Evolutionary conservation across 2,888 invertebrate genomes (phyloP), one percentile per base, ranked within the genome.

Genomic region (Drosophila kambysellisi): DNA sequence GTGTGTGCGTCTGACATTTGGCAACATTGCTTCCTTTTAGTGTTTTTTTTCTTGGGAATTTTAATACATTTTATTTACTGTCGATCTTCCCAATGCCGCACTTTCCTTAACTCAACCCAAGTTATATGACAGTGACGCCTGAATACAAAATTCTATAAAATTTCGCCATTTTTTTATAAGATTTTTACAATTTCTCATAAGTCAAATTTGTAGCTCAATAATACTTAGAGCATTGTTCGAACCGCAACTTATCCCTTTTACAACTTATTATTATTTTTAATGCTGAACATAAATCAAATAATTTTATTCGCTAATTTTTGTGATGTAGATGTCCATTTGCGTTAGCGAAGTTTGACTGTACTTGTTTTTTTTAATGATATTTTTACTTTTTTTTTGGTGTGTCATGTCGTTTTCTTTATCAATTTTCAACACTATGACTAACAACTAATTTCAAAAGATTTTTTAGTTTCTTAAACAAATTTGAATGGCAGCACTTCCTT

Each of bases 371-470:
- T 57, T 63, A 32, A 74, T 71, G 78, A 70, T 53, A 63, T 63
- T 71, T 82, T 64, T 73, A 66, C 67, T 73, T 60, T 61, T 69
- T 69, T 77, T 75, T 67, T 41, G 66, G 63, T 32, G 60, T 71
- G 62, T 51, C 17, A 29, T 51, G 65, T 52, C 59, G 57, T 70
- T 70, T 51, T 33, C 52, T 66, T 71, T 70, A 79, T 85, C 70
- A 76, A 79, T 53, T 71, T 83, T 69, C 63, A 50, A 57, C 32
- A 63, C 62, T 39, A 48, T 69, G 66, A 79, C 70, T 79, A 82
- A 63, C 79, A 79, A 15, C 7, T 58, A 43, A 53, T 66, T 64
- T 65, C 30, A 20, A 37, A 29, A 12, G 9, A 2, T 11, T 50
- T 51, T 29, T 35, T 30, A 37, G 33, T 39, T 51, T 25, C 17